Base-by-base conservation (phyloP, 2,888 invertebrate genomes). In the Tridacna gigas region DNA sequence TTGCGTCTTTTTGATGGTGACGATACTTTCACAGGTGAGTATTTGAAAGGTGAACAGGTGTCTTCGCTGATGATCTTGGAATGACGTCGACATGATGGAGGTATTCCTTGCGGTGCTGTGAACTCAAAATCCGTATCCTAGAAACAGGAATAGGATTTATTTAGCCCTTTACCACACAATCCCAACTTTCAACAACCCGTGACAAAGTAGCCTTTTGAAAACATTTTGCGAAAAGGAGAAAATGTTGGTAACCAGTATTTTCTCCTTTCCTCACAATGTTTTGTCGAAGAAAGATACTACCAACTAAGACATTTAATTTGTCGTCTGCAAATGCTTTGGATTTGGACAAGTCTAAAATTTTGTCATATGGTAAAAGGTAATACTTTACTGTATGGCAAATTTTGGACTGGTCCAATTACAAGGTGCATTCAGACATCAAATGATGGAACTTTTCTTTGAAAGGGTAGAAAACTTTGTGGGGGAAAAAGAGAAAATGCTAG, bases 1-100 rank as follows among this genome's bases (percentile, higher is more conserved):
- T 80, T 86, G 47, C 86, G 75, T n/a, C 85, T 75, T 80, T 86
- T 82, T 20, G 83, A 79, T 48, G 89, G 88, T 25, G 88, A 85
- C 28, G 65, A 51, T 4, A 76, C 56, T 79, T 92, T 93, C 28
- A 93, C 90, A 13, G 93, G 93, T 0, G 93, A 93, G 78, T 93
- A 93, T 80, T 92, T 92, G 77, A 88, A 88, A 13, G 93, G 92
- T n/a, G 93, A 92, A 77, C 92, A 91, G 9, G 93, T 91, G 37
- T 93, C 93, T 78, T 93, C 93, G 69, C 89, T 91, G 81, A 92
- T 89, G n/a, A 91, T 88, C 74, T 88, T 89, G 15, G 84, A 75
- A 37, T 86, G 84, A 11, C 91, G 85, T 28, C 90, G 85, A 1
- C 91, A 88, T 37, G 90, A 78, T 56, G 89, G 89, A 9, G 93